Evolutionary conservation across 2,888 invertebrate genomes (phyloP), one percentile per base, ranked within the genome.

Genomic region (Leptinotarsa peninsularis): DNA sequence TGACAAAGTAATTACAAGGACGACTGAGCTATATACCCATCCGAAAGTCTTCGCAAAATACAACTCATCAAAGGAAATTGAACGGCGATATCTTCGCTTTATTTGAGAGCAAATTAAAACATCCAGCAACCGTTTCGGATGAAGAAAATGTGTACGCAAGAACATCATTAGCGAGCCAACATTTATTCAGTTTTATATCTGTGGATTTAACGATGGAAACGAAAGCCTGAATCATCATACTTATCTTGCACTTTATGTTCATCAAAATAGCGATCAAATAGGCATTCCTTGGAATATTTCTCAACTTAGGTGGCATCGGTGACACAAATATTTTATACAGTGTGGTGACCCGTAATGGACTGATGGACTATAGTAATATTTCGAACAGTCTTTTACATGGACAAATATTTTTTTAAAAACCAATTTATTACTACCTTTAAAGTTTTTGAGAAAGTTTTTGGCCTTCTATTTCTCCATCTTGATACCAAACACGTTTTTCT

Each of bases 131-230:
- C 14, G 52, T 17, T 52, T 52, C 58, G 15, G 18, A 23, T 27
- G 63, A 63, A 33, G 17, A 15, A 27, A 33, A 14, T 63, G 58
- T 58, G 21, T 58, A 58, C 58, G 33, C 15, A 63, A 33, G 63
- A 63, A 63, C 63, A 17, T 63, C 7, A 33, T 33, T 63, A 63
- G 33, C n/a, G 17, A 63, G 33, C 63, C 33, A 33, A 63, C 27
- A 63, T 63, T 63, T n/a, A 33, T 63, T 33, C 27, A 33, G 33
- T 63, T 63, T 63, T 33, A 58, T 58, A 17, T 54, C 54, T 54
- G n/a, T 18, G 13, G 21, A 58, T 58, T 21, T 18, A 58, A 27
- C 33, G 27, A 63, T 17, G 63, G 3, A 63, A 63, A 13, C 43
- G 13, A 13, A 23, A 21, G 5, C 27, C 21, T 60, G 10, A 63